Evolutionary conservation across 2,888 invertebrate species (phyloP), one percentile per base, ranked within the genome.

Genomic region (Callimorpha dominula): DNA sequence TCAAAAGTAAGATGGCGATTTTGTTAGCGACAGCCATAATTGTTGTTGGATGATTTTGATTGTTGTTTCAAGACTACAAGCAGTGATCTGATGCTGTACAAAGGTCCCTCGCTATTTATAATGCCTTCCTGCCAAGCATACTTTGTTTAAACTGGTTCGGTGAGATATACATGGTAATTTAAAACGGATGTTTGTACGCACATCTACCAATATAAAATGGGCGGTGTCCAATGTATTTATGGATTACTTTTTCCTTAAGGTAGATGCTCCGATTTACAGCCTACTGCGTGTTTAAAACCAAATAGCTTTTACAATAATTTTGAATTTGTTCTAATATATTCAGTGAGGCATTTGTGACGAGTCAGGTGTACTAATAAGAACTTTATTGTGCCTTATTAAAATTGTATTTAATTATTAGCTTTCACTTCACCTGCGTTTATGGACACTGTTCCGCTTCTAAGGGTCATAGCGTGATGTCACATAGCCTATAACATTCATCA

Each of bases 1-100:
- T 46, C 68, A 72, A 46, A 4, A 72, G 64, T 17, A 72, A 49
- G 14, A 72, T 31, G 49, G 68, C 68, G 11, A 72, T 42, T 72
- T 68, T 72, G 64, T 72, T 72, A 20, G 54, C 50, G 50, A 62
- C 54, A 31, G 65, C 72, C 72, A 68, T 72, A 68, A 6, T 72
- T 52, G 20, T 42, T 72, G 5, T 68, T 42, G 14, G 31, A 31
- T 42, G 62, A 17, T 70, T 6, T 52, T 62, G 52, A 66, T 66
- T 42, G 40, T 17, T 62, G 49, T 62, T 62, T 60, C 17, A 9
- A 49, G 49, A 62, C 50, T 62, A 8, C 17, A 49, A 62, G 62
- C 11, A 69, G 4, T 69, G 62, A 62, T 62, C 49, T 69, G 54
- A 31, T 46, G 62, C 17, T 62, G 62, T 69, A 49, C 68, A n/a